These are phyloP conservation scores for Leptinotarsa juncta DNA, from an alignment of 2,888 invertebrate species.

Conservation along the genomic window DNA sequence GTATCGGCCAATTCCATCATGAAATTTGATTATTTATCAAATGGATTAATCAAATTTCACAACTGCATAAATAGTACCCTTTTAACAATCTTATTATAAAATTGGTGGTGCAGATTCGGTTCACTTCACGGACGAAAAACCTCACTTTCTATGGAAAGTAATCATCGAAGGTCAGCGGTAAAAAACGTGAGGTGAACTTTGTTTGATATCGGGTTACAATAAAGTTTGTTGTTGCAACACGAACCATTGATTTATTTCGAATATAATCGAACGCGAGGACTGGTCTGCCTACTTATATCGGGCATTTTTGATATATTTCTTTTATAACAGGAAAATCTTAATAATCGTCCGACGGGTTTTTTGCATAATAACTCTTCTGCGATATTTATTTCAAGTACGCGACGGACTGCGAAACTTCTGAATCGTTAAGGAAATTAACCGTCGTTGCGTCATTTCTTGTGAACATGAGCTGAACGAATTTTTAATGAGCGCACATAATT, in stretches of 20 bases:
- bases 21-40: no score
- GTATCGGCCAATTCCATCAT: no score
- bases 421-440: constrained; percentile 16
- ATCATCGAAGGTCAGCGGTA: constrained; percentile 21
- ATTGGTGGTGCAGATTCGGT: background rate
- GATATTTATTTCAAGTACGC: constrained; percentile 16
- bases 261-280: constrained; percentile 41
- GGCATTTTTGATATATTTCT: constrained; percentile 41
- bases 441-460: constrained; percentile 22
- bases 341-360: constrained; percentile 36
- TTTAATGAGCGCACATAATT: constrained; percentile 22
- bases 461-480: constrained; percentile 25
- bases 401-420: constrained; percentile 11
- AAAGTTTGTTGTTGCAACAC: constrained; percentile 27
- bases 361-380: constrained; percentile 32
- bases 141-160: constrained; percentile 23
- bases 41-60: no score
- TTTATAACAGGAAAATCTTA: constrained; percentile 35
- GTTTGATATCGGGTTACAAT: constrained; percentile 31
- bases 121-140: constrained; percentile 11
- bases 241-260: constrained; percentile 37
- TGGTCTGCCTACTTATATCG: constrained; percentile 40
- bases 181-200: constrained; percentile 28
- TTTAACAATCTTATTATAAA: background rate
- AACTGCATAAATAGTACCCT: no score